These are phyloP conservation scores for Leptinotarsa peninsularis DNA, from an alignment of 2,888 invertebrate species.

Conservation along the genomic window DNA sequence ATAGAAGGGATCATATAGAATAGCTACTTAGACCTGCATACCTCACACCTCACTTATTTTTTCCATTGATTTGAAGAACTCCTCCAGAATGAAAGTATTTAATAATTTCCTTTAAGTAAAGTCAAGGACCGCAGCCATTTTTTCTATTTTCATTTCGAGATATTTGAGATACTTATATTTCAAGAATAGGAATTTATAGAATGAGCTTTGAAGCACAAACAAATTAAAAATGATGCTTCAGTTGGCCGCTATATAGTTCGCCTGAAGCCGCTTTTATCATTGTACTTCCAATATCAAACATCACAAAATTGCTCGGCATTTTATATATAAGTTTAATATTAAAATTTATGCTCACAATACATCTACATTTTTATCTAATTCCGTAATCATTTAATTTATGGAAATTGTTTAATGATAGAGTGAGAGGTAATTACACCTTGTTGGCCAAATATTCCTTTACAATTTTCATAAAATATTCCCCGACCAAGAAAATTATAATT, in stretches of 20 bases:
- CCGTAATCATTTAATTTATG: constrained; percentile 54
- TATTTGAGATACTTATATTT: no score
- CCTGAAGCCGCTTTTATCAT: constrained; percentile 26
- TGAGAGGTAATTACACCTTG: constrained; percentile 49
- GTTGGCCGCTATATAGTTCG: neutral
- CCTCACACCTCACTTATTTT: no score
- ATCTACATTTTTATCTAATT: constrained; percentile 49
- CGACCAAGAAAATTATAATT: constrained; percentile 42
- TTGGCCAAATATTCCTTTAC: constrained; percentile 52
- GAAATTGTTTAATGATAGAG: constrained; percentile 55
- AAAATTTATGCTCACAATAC: constrained; percentile 52
- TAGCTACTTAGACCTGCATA: no score
- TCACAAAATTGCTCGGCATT: constrained; percentile 32
- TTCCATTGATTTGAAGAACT: no score
- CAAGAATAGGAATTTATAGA: no score
- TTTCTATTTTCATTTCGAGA: no score
- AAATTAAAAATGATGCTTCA: constrained; percentile 2
- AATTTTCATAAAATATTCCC: constrained; percentile 37
- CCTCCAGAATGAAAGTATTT: no score
- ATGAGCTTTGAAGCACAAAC: no score
- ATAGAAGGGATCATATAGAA: no score
- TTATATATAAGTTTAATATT: constrained; percentile 44
- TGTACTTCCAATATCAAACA: constrained; percentile 29
- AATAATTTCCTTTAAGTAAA: no score
- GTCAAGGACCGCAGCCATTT: no score